Percentiles rank a stretch among this genome's conserved stretches.
Evolutionary conservation across 2,888 invertebrate genomes (phyloP).

Genomic region (Eurytoma adleriae): DNA sequence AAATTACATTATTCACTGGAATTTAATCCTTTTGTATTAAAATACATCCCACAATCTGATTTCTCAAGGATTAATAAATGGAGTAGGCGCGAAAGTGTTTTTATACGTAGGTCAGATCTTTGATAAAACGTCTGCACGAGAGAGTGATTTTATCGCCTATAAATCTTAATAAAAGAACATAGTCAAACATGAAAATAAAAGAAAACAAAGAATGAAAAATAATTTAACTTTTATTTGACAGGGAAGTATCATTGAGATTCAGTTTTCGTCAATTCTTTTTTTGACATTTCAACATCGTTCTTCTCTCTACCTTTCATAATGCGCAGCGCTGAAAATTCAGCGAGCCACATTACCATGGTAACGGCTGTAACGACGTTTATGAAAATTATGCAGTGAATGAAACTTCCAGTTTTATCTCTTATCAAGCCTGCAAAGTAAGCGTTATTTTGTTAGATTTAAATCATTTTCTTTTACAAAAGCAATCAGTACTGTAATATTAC

Average conservation of each 20-base stretch:
- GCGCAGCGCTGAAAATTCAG: slow-evolving; percentile 70
- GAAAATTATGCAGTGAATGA: slow-evolving; percentile 79
- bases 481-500: slow-evolving; percentile 72
- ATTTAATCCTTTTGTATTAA: no score
- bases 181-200: not conserved
- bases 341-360: slow-evolving; percentile 80
- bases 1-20: no score
- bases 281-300: not conserved
- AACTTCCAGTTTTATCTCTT: slow-evolving; percentile 81
- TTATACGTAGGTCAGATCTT: no score
- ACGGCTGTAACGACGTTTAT: slow-evolving; percentile 80
- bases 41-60: no score
- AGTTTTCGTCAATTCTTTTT: not conserved
- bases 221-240: not conserved
- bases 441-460: not conserved
- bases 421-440: slow-evolving; percentile 77
- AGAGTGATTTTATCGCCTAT: no score
- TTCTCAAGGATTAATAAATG: no score
- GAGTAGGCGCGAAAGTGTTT: no score
- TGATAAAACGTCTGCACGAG: no score
- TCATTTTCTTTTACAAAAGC: not conserved
- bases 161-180: no score
- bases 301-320: slow-evolving; percentile 21
- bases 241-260: slow-evolving; percentile 5
- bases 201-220: not conserved